Evolutionary conservation across 2,797 vertebrate species (phyloP), one percentile per base, ranked within the genome.

Genomic region (Microctenopoma steveboyesi): DNA sequence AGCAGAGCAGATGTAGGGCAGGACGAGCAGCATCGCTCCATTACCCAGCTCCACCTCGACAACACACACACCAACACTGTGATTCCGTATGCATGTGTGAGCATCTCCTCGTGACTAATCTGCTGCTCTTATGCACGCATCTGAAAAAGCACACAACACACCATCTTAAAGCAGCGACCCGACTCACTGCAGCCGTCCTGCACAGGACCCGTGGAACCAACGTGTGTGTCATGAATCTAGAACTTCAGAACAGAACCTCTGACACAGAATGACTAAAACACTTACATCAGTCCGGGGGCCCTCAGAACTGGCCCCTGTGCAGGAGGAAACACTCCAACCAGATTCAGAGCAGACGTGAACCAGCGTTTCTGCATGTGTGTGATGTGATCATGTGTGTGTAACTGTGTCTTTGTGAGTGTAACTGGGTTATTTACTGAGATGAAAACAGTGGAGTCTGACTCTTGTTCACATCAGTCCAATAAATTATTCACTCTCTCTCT

Each of bases 1-100:
- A 80, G 72, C 81, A 85, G 82, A 88, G 72, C 82, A 86, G 82
- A 88, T 90, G 85, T 87, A 85, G 86, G 88, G 40, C 86, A 88
- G 70, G 49, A 79, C 71, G 56, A 74, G 71, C 75, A 77, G 69
- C 79, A 49, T 39, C 42, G 70, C 77, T 76, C 81, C 66, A 74
- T 84, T 78, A 84, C 79, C 55, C 83, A 73, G 51, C 77, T 52
- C 63, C 72, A 75, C 64, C 73, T 83, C 81, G 13, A 45, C 48
- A 51, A 43, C 45, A 57, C 76, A 67, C 70, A 79, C 69, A 52
- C 45, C 22, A 30, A 49, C 70, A 56, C 28, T 11, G 53, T 6
- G 40, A 58, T 76, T 61, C 15, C 46, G 47, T 68, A 78, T 83
- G 83, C 75, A 74, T 85, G 77, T 14, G n/a, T 79, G 83, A 72